Evolutionary conservation across 2,113 vertebrate species (phyloP).

Genomic region (Coturnix japonica): DNA sequence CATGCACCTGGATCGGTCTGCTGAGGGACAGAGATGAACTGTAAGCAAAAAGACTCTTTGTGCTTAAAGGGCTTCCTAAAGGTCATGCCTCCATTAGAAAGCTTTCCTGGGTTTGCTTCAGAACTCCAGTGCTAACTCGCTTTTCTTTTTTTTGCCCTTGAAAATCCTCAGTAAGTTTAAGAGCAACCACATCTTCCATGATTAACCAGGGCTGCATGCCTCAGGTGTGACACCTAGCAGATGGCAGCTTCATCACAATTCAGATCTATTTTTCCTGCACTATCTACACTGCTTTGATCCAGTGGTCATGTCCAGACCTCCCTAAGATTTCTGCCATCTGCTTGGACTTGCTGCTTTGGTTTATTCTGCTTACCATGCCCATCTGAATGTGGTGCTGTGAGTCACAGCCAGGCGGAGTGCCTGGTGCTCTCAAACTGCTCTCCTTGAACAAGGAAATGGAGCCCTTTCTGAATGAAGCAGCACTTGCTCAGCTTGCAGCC

Average conservation of each 20-base stretch:
- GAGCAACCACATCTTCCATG: not conserved
- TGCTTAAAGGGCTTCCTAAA: not conserved
- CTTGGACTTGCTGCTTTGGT: not conserved
- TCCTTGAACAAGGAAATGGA: not conserved
- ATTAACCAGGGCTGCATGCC: not conserved
- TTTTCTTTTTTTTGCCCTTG: not conserved
- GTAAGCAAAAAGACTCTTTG: not conserved
- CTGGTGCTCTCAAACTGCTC: not conserved
- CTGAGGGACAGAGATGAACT: not conserved
- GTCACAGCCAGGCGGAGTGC: not conserved
- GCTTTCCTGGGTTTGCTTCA: not conserved
- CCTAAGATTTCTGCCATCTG: conserved; percentile 40
- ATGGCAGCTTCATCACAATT: conserved; percentile 44
- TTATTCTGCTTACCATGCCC: not conserved
- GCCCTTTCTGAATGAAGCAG: not conserved
- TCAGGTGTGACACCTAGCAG: conserved; percentile 22
- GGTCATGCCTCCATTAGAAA: not conserved
- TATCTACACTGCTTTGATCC: not conserved
- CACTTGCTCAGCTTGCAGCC: not conserved
- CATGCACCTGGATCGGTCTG: not conserved
- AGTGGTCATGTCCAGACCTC: not conserved
- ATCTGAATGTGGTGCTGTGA: not conserved
- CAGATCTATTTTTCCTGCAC: conserved; percentile 29
- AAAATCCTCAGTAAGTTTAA: not conserved
- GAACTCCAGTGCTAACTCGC: not conserved